Base-by-base conservation (phyloP, 1,140 invertebrate genomes). In the Chrysomallon squamiferum region DNA sequence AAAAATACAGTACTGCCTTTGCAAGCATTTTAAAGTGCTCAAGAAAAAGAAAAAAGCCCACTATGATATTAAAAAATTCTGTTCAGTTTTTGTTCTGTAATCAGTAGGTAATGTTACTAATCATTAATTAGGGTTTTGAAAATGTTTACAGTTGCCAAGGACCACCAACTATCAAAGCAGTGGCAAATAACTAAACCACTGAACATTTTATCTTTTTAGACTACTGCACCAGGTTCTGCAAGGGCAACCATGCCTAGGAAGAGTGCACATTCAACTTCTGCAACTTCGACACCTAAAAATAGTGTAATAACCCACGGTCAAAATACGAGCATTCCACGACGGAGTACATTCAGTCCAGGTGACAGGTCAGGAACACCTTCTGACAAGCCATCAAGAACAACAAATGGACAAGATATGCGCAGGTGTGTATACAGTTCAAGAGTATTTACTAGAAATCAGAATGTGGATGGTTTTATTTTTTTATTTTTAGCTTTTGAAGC, bases 331-430 rank as follows among this genome's bases (percentile, higher is more conserved):
- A 77, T 79, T 69, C 79, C 79, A 13, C 71, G 76, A 59, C 52
- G 69, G 22, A 82, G 79, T 49, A 84, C 83, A 18, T 83, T 84
- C 49, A 81, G 81, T 60, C 79, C 80, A 32, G 83, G 81, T 13
- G 81, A 84, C 65, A 73, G 65, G 9, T 71, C 70, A 27, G 65
- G 75, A 49, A 71, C 72, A 56, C 52, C 74, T 35, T 66, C 74
- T 13, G 63, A 38, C 20, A 76, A 77, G 9, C 82, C 80, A 65
- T 49, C 72, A 13, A 67, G 74, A 62, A 66, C 79, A 59, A 80
- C 78, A 38, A 82, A 82, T 74, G 80, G 80, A 35, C 80, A 82
- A 66, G 80, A 82, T 68, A 65, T 73, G 54, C 72, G 77, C 45
- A 76, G 76, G 80, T 82, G 62, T 35, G 71, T 38, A 38, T 15